Conservation (phyloP, 2,113 vertebrate genomes). For the Dunckerocampus dactyliophorus region DNA sequence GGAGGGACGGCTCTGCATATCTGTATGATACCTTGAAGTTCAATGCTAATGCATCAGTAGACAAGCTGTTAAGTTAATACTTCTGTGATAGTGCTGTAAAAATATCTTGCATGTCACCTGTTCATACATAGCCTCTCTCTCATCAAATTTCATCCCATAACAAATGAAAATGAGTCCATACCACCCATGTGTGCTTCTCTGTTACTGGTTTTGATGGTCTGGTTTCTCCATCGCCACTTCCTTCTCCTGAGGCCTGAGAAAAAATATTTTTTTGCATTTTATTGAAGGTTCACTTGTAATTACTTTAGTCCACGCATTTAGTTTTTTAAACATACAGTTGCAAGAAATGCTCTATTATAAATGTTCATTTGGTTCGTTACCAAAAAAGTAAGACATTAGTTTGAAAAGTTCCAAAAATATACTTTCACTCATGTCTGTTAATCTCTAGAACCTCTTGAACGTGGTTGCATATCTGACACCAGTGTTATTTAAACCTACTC, state of each 20-base stretch:
- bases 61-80: too few relatives aligned
- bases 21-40: too few relatives aligned
- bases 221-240: constrained; percentile 42
- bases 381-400: too few relatives aligned
- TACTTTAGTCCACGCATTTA: not conserved
- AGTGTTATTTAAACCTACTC: too few relatives aligned
- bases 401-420: too few relatives aligned
- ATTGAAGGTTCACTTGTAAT: not conserved
- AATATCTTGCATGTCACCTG: not conserved
- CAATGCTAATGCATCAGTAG: too few relatives aligned
- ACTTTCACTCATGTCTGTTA: too few relatives aligned
- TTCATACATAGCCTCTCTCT: not conserved
- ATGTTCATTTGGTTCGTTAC: too few relatives aligned
- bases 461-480: too few relatives aligned
- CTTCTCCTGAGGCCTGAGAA: constrained; percentile 64
- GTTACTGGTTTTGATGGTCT: constrained; percentile 9
- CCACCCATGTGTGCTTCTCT: constrained; percentile 39
- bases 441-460: too few relatives aligned
- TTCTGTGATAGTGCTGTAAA: not conserved
- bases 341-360: not conserved
- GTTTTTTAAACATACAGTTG: not conserved
- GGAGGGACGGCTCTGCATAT: too few relatives aligned
- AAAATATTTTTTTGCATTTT: constrained; percentile 2
- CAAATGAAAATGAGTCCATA: constrained; percentile 22
- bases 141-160: not conserved